Evolutionary conservation across 1,140 invertebrate genomes (phyloP).

Genomic region (Musca domestica): DNA sequence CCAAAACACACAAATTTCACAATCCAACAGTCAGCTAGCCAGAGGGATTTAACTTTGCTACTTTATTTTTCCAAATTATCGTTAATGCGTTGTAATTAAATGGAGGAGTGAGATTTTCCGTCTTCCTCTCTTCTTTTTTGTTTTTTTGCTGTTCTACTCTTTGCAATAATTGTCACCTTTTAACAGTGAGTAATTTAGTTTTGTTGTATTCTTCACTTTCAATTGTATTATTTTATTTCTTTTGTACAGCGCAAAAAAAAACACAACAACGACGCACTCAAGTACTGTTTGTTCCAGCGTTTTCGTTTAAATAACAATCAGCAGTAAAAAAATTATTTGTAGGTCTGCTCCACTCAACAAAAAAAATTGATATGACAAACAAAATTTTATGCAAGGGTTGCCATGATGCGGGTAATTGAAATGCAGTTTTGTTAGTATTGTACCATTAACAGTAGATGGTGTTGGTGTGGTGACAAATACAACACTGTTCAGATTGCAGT

Average conservation of each 20-base stretch:
- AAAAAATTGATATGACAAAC: background rate
- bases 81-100: no score
- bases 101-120: no score
- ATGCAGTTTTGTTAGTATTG: no score
- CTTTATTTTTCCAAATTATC: no score
- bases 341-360: background rate
- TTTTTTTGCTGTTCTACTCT: background rate
- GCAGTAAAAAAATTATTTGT: background rate
- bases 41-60: no score
- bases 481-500: no score
- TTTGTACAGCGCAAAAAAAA: background rate
- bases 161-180: background rate
- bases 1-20: background rate
- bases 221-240: background rate
- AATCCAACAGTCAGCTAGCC: no score
- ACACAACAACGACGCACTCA: background rate
- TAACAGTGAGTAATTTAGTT: background rate
- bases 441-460: no score
- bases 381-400: no score
- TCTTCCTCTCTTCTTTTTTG: background rate
- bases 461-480: no score
- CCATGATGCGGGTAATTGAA: no score
- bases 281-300: background rate
- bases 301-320: conserved; percentile 14
- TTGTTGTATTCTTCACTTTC: background rate